phyloP scores from a whole-genome alignment of 23 tunicate species.

The Ascidia mentula region DNA sequence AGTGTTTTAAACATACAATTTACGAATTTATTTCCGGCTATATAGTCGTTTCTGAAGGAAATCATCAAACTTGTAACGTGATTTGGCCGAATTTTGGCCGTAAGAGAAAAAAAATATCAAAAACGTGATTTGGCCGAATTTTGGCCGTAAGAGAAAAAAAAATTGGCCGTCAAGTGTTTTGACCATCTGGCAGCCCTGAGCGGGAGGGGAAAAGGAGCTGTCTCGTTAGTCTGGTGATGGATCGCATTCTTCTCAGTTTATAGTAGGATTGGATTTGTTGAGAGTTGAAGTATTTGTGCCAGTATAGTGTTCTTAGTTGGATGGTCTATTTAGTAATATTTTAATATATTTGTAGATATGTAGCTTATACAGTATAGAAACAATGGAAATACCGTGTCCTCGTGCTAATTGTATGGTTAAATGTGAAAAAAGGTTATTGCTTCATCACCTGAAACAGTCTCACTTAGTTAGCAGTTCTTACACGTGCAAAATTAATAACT shows the following conservation, averaged over 20 bases:
- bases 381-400: slow-evolving; percentile 20
- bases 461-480: neutral
- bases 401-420: slow-evolving; percentile 7
- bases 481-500: slow-evolving; percentile 14
- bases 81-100: no score
- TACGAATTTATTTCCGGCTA: no score
- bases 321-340: neutral
- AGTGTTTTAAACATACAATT: no score
- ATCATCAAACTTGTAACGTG: no score
- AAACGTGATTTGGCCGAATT: no score
- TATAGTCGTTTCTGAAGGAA: no score
- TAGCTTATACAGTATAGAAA: neutral
- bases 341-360: neutral
- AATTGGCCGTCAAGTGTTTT: no score
- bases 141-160: no score
- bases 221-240: slow-evolving; percentile 8
- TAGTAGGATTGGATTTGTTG: slow-evolving; percentile 10
- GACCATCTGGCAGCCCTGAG: no score
- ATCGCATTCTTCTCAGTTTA: neutral
- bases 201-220: slow-evolving; percentile 3
- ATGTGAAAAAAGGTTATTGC: slow-evolving; percentile 13
- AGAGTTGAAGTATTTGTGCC: neutral
- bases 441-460: slow-evolving; percentile 17
- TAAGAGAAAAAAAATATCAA: no score
- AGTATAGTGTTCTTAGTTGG: neutral